Evolutionary conservation across 2,797 vertebrate genomes (phyloP), one percentile per base, ranked within the genome.

Genomic region (Sebastes vulpes): DNA sequence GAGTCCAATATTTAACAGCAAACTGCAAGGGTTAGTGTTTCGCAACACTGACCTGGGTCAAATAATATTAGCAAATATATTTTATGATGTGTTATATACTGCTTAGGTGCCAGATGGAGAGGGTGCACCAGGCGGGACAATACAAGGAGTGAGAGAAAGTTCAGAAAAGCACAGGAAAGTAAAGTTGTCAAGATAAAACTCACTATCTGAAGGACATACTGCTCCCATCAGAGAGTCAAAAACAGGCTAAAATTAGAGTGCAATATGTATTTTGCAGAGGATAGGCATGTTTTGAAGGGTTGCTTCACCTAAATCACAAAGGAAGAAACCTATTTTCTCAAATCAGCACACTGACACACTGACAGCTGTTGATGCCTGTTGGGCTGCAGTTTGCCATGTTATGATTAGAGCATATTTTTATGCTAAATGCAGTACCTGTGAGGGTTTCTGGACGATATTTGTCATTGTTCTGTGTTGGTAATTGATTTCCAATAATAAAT

Each of bases 81-180:
- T 88, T 92, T 90, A 93, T 83, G 89, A 85, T 73, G 90, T 89
- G 88, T 81, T 83, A 83, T 76, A 90, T 65, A 20, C 53, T 46
- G 82, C 75, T 75, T 3, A 16, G 80, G 77, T 86, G 84, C 86
- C 91, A 92, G 89, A 79, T 81, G 72, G 80, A 71, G 56, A 77
- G 60, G 79, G 42, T 29, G 79, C 70, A 72, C 67, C 59, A n/a
- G 21, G 21, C 57, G 48, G 87, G 75, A 73, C 70, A 46, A 77
- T 20, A 31, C 56, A 21, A 28, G 29, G 50, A 68, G 72, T 57
- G 64, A 68, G 16, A 26, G 68, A 75, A 65, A 70, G 77, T 83
- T 89, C 59, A 80, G 11, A 72, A n/a, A 38, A 75, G 68, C 64
- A 63, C 75, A 48, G 28, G 9, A 59, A 67, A 72, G 18, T 48